Evolutionary conservation across 2,888 invertebrate genomes (phyloP), one percentile per base, ranked within the genome.

Genomic region (Pseudococcus viburni): DNA sequence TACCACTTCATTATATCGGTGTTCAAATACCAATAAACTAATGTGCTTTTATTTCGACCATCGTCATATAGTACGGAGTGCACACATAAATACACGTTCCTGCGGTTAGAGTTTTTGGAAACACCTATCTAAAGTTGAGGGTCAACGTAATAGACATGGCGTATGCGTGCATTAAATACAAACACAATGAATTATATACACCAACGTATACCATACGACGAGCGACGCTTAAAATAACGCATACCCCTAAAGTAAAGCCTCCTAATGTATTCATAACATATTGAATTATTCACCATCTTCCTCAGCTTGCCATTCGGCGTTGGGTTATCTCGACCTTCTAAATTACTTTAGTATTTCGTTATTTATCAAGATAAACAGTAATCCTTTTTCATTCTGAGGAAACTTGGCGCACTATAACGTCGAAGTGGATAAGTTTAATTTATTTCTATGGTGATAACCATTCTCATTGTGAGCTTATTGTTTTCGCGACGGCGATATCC

Each of bases 231-330:
- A 73, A 33, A 33, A 73, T 33, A 73, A 73, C 22, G 68, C 33
- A 12, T 73, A 33, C 33, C 68, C 33, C 68, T 33, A 73, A 73
- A 73, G 33, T 33, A 73, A 73, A 73, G 26, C 68, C 68, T 22
- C 26, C 68, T 73, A 73, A 73, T 73, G 68, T 73, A 73, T 73
- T 73, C 68, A 73, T 73, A 73, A 73, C 68, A 73, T 73, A 73
- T 73, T 73, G 68, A 73, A 73, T 73, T 73, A 73, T 73, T 73
- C 68, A 73, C 68, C 68, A 73, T 73, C 22, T 73, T 73, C 68
- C 68, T 73, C 68, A 73, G 68, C 68, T 73, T 33, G 59, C 26
- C 19, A 19, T 73, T 73, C 68, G 26, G 11, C 12, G 64, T 22
- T 22, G 68, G 68, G 68, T 73, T 33, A 73, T 73, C 68, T 73